Percentiles rank a stretch among this genome's conserved stretches.
These are phyloP conservation scores for Eristalinus aeneus DNA, from an alignment of 2,888 invertebrate species.

Conservation along the genomic window DNA sequence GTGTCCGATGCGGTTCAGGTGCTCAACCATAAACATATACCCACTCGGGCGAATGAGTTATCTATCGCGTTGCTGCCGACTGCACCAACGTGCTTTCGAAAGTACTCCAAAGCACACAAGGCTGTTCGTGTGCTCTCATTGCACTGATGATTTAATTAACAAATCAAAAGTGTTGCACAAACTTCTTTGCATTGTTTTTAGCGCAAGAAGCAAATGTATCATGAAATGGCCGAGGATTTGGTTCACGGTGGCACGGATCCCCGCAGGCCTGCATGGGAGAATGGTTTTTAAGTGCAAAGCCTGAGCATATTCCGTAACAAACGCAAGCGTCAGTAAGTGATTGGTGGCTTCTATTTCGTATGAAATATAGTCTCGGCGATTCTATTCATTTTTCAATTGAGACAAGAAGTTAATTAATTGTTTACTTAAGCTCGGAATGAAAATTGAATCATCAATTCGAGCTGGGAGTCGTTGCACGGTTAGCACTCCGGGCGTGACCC, in stretches of 20 bases:
- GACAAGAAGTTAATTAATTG: not conserved
- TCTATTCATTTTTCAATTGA: not conserved
- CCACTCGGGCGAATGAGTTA: slow-evolving; percentile 52
- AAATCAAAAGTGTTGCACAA: slow-evolving; percentile 55
- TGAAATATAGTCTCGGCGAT: not conserved
- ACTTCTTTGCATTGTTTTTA: slow-evolving; percentile 24
- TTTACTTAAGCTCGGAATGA: not conserved
- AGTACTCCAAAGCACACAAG: not conserved
- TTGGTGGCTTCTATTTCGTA: not conserved
- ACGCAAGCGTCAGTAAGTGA: not conserved
- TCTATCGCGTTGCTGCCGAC: slow-evolving; percentile 26
- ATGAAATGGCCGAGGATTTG: slow-evolving; percentile 4
- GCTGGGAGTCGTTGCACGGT: not conserved
- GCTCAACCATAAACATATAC: slow-evolving; percentile 20
- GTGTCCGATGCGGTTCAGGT: slow-evolving; percentile 28
- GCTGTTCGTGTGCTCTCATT: slow-evolving; percentile 1
- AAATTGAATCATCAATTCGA: not conserved
- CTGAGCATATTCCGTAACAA: not conserved
- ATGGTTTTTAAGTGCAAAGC: not conserved
- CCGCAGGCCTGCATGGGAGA: not conserved
- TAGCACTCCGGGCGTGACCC: not conserved
- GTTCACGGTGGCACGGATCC: not conserved
- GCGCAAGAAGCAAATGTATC: slow-evolving; percentile 28
- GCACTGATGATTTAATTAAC: slow-evolving; percentile 48
- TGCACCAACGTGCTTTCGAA: slow-evolving; percentile 15